phyloP scores from a whole-genome alignment of 2,888 invertebrate species.

The Diarsia brunnea region DNA sequence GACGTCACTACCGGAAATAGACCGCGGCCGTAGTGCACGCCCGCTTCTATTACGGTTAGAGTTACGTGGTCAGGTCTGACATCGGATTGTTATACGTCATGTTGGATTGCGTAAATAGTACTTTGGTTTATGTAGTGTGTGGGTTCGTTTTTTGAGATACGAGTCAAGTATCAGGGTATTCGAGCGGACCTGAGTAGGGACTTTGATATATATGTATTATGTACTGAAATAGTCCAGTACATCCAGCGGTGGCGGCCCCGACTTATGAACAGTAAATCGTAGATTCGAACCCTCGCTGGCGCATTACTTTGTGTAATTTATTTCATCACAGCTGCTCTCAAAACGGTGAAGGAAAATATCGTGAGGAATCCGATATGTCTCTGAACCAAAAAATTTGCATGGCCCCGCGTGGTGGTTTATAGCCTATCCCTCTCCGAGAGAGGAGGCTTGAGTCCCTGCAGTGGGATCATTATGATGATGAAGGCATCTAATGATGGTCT shows the following conservation, averaged over 20 bases:
- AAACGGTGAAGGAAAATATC: no score
- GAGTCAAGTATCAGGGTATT: neutral
- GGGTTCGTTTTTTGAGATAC: neutral
- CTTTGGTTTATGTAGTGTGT: constrained; percentile 4
- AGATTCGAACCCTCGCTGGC: no score
- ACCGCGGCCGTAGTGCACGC: constrained; percentile 68
- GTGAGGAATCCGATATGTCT: no score
- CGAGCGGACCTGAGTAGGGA: neutral
- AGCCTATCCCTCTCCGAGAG: no score
- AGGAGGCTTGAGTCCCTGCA: no score
- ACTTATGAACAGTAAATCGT: no score
- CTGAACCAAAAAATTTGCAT: no score
- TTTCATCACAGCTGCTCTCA: no score
- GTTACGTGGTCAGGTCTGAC: constrained; percentile 62
- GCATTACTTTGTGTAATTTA: no score
- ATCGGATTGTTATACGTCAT: constrained; percentile 63
- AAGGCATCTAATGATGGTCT: neutral
- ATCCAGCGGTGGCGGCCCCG: no score
- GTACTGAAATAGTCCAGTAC: neutral
- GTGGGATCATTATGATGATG: no score
- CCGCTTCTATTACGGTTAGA: constrained; percentile 59
- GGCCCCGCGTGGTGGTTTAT: no score
- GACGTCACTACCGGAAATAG: constrained; percentile 82
- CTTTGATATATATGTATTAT: neutral
- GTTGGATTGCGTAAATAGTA: constrained; percentile 53